Evolutionary conservation across 1,140 invertebrate genomes (phyloP).

Genomic region (Philaenus spumarius): DNA sequence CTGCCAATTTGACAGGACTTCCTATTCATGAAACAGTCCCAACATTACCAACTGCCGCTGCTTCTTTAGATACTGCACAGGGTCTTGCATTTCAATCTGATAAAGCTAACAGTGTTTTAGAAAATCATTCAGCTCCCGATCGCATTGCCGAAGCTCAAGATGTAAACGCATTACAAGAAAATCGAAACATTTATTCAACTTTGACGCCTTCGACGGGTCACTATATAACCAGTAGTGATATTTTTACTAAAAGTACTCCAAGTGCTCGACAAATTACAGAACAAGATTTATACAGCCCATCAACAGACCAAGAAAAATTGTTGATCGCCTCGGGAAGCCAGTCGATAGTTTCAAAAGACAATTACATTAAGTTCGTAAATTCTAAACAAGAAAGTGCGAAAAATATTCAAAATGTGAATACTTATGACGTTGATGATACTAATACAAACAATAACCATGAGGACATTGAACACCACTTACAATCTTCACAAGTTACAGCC

Average conservation of each 20-base stretch:
- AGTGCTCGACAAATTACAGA: neutral
- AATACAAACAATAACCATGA: no score
- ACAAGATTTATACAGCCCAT: conserved; percentile 5
- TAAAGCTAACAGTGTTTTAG: neutral
- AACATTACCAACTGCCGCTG: no score
- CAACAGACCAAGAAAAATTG: conserved; percentile 27
- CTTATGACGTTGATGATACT: no score
- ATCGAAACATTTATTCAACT: neutral
- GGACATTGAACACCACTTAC: no score
- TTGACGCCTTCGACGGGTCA: no score
- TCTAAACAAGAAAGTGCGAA: conserved; percentile 1
- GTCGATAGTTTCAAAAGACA: conserved; percentile 37
- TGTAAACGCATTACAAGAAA: conserved; percentile 21
- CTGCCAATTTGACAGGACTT: conserved; percentile 18
- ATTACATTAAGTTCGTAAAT: conserved; percentile 34
- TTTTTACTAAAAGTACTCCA: no score
- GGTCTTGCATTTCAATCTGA: no score
- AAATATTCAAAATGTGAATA: no score
- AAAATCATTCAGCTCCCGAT: conserved; percentile 12
- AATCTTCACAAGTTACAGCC: no score
- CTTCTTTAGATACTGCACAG: neutral
- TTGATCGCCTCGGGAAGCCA: conserved; percentile 30
- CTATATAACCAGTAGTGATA: no score
- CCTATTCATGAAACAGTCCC: conserved; percentile 6
- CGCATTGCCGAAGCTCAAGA: conserved; percentile 19